Conservation (phyloP, 2,888 invertebrate genomes). For the Sesia apiformis region DNA sequence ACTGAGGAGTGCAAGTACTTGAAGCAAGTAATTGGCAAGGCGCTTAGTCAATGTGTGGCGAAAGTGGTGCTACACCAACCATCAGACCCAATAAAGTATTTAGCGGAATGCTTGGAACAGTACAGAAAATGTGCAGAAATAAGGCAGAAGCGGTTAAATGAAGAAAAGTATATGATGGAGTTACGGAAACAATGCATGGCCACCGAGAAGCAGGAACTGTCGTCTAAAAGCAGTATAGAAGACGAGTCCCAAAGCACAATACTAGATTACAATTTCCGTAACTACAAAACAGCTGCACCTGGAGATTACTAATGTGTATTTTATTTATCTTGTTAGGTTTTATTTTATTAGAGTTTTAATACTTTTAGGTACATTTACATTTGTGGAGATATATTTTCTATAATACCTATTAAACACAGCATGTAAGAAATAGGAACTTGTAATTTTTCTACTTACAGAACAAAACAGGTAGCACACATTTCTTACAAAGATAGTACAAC, state of each 20-base stretch:
- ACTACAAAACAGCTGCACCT: not conserved
- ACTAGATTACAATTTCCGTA: not conserved
- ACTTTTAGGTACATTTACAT: no score
- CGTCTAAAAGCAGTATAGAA: not conserved
- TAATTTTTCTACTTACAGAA: no score
- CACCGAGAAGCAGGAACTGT: not conserved
- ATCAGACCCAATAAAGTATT: conserved; percentile 25
- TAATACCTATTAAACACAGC: no score
- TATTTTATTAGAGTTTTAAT: no score
- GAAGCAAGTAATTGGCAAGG: conserved; percentile 20
- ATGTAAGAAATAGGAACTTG: no score
- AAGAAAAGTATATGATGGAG: not conserved
- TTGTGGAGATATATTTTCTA: no score
- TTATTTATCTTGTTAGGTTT: no score
- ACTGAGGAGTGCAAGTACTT: conserved; percentile 25
- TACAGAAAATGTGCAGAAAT: conserved; percentile 7
- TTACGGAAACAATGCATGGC: not conserved
- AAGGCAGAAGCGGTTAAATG: conserved; percentile 6
- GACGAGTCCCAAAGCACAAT: not conserved
- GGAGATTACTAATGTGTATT: not conserved
- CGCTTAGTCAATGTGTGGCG: conserved; percentile 27
- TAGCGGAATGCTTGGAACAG: conserved; percentile 20
- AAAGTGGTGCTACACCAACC: conserved; percentile 30
- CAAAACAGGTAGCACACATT: no score
- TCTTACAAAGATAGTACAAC: no score